Base-by-base conservation (phyloP, 2,113 vertebrate genomes). In the Orycteropus afer region DNA sequence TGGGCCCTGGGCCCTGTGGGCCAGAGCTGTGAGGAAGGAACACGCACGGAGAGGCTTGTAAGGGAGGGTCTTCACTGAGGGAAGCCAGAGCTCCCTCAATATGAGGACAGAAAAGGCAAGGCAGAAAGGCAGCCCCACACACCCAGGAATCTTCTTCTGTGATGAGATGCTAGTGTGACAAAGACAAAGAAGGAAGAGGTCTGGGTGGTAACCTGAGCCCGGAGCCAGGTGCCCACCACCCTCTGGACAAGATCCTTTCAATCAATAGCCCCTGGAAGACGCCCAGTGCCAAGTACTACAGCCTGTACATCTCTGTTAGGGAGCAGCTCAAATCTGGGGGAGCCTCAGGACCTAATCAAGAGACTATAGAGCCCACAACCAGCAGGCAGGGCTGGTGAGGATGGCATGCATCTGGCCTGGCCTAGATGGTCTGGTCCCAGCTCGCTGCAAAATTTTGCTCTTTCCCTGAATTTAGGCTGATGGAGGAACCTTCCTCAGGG, bases 181-280 rank as follows among this genome's bases (percentile, higher is more conserved):
- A 59, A 81, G 51, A n/a, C 25, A 27, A 37, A 23, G 14, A 12
- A 29, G 8, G 61, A 49, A 76, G 51, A 5, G 13, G 29, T 49
- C 32, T 25, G 15, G 27, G 27, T 5, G 74, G 49, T 51, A 13
- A 65, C 55, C 83, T 55, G 61, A 80, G 25, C 59, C 37, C 27
- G 6, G 13, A n/a, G n/a, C n/a, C n/a, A n/a, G 15, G 11, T 8
- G 37, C 32, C 32, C n/a, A 11, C 12, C 7, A 25, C 15, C 18
- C 57, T 87, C 25, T 34, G 37, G 76, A 57, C 65, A n/a, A 5
- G 1, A 14, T 4, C 37, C 86, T 88, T 67, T 61, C 67, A 9
- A 10, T 3, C 0, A 0, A 42, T 49, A 37, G 34, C 27, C 45
- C 7, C 12, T 1, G 29, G 51, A 84, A 63, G 61, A 86, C 15